Conservation (phyloP, 2,113 vertebrate species). For the Neopipo cinnamomea region DNA sequence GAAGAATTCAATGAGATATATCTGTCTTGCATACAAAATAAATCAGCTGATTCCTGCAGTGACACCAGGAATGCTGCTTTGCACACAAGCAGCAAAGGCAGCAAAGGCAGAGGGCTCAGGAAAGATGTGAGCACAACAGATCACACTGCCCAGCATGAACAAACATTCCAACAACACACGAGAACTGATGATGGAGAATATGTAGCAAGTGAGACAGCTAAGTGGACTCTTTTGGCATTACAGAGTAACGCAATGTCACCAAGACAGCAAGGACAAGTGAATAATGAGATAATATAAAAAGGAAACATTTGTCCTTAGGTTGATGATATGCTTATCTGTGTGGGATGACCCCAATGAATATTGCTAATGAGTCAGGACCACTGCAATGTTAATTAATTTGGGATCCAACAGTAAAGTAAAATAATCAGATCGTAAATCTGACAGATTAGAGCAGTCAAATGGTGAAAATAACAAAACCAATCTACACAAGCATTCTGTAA, state of each 20-base stretch:
- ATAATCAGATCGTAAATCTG: conserved; percentile 45
- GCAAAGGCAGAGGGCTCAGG: neutral
- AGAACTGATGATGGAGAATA: neutral
- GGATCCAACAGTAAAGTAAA: conserved; percentile 1
- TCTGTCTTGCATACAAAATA: neutral
- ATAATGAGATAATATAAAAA: neutral
- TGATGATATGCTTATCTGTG: neutral
- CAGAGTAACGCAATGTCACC: neutral
- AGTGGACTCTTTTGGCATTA: neutral
- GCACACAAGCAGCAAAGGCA: neutral
- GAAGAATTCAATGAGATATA: neutral
- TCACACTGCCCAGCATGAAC: neutral
- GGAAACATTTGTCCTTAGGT: neutral
- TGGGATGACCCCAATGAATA: conserved; percentile 20
- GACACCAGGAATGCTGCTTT: neutral
- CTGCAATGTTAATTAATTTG: conserved; percentile 20
- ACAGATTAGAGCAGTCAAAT: conserved; percentile 44
- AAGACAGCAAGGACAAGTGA: neutral
- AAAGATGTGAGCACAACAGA: neutral
- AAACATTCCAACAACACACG: neutral
- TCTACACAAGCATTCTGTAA: neutral
- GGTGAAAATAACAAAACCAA: conserved; percentile 8
- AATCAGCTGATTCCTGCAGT: neutral
- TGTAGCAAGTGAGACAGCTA: neutral
- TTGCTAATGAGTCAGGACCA: neutral